phyloP scores from a whole-genome alignment of 2,113 vertebrate genomes.

The Rhipidura dahli region DNA sequence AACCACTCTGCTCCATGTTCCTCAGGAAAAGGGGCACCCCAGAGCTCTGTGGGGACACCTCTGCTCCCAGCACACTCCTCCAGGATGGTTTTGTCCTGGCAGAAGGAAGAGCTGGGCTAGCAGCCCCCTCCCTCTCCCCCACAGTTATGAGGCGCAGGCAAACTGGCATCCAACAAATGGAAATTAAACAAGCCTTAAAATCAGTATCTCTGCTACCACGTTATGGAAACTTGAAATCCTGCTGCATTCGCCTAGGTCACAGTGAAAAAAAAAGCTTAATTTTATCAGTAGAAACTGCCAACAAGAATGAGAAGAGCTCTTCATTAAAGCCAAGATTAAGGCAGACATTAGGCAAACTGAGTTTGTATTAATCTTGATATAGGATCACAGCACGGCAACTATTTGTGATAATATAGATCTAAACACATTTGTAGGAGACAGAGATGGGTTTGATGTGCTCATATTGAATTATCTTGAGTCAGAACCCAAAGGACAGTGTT shows the following conservation, averaged over 20 bases:
- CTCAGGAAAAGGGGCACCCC: neutral
- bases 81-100: neutral
- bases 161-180: neutral
- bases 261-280: neutral
- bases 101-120: neutral
- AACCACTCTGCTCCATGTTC: neutral
- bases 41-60: neutral
- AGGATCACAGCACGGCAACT: neutral
- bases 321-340: neutral
- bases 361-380: constrained; percentile 4
- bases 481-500: neutral
- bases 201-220: neutral
- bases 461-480: neutral
- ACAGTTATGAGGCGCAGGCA: neutral
- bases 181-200: neutral
- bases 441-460: neutral
- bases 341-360: neutral
- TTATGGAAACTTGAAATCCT: neutral
- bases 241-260: neutral
- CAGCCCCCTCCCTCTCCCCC: neutral
- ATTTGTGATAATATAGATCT: neutral
- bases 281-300: neutral
- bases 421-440: neutral
- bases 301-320: neutral
- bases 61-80: neutral